Conservation (phyloP, 2,797 vertebrate species). For the Chlorospingus flavigularis region DNA sequence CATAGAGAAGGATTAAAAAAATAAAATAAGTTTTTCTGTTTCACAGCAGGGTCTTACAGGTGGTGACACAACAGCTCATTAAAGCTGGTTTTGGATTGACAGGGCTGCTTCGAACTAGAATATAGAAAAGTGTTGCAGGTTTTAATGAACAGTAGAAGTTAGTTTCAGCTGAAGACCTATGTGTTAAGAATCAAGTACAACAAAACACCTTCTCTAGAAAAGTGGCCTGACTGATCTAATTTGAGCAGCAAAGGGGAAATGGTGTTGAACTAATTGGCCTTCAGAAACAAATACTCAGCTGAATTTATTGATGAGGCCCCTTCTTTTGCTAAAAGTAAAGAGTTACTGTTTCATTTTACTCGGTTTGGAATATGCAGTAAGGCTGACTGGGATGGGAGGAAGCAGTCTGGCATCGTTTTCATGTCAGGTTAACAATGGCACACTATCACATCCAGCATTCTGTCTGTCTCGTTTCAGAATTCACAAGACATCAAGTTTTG, state of each 20-base stretch:
- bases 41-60: background rate
- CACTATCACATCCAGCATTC: background rate
- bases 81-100: background rate
- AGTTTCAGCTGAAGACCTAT: background rate
- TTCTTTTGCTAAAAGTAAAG: background rate
- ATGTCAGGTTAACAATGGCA: background rate
- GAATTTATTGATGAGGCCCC: background rate
- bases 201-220: background rate
- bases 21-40: background rate
- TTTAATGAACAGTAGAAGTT: background rate
- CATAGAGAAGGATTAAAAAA: background rate
- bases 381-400: background rate
- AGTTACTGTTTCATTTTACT: background rate
- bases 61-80: background rate
- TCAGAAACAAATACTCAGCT: background rate
- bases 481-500: background rate
- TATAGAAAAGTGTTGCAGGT: background rate
- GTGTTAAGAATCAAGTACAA: background rate
- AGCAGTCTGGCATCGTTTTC: background rate
- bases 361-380: fast-evolving
- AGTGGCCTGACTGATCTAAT: background rate
- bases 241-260: background rate
- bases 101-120: background rate
- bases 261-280: background rate
- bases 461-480: background rate